Evolutionary conservation across 53 echinoderm and acorn worm genomes (phyloP), one percentile per base, ranked within the genome.

Genomic region (Stichopus horrens): DNA sequence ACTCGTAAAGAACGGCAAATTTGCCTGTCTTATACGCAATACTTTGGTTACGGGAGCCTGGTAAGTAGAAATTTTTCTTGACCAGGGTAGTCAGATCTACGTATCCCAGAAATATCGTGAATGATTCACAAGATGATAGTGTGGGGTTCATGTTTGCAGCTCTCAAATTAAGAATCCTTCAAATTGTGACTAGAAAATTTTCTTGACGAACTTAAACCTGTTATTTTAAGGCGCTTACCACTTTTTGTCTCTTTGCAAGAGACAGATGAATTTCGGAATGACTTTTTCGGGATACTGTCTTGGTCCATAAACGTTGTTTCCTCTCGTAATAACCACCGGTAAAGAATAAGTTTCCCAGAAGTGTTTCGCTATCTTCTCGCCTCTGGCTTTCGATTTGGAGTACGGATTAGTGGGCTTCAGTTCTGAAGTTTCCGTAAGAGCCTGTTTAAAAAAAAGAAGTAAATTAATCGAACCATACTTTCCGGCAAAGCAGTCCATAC

Each of bases 261-360:
- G 68, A 52, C 86, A 76, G 23, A 92, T 92, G 19, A 92, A 92
- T 37, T 92, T 92, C 16, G 92, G 89, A 78, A 92, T 89, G 5
- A 92, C 92, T 58, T 92, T 92, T 76, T 92, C 92, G 5, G 92
- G 92, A 21, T 88, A 92, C 74, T 92, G 92, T 8, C 88, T 76
- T 67, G 92, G 92, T 1, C 92, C 92, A 53, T 92, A 92, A 57
- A 92, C 92, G 86, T 92, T 92, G 56, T 92, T 92, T 8, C 92
- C 92, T 77, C 92, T 83, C 9, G 92, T 92, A 13, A 92, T 84
- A 7, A 92, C 75, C 58, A 92, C 92, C 4, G 92, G 92, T 23
- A 92, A 89, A 0, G 79, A 51, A 73, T 89, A 83, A 68, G 89
- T 89, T 20, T 92, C 89, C 89, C 89, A 89, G 78, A 86, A 92